Conservation (phyloP, 1,140 invertebrate genomes). For the Drosophila mayri region DNA sequence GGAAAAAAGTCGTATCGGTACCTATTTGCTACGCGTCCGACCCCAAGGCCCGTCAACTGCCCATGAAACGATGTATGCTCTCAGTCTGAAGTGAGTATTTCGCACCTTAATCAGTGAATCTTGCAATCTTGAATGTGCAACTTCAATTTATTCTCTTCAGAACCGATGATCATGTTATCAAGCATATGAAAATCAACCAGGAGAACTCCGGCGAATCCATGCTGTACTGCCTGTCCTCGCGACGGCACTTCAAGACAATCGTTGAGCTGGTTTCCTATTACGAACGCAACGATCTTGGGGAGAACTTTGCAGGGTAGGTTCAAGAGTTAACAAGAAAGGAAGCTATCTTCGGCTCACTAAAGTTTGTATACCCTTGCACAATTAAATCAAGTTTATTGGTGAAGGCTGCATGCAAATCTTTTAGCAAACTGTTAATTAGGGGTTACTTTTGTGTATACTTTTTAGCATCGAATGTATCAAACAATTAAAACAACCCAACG, state of each 20-base stretch:
- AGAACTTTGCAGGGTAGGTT: constrained; percentile 94
- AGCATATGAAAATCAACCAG: constrained; percentile 95
- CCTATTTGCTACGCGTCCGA: constrained; percentile 94
- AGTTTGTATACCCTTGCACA: no score
- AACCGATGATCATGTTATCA: constrained; percentile 85
- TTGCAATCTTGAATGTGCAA: not conserved
- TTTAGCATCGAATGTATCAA: no score
- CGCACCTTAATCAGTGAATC: not conserved
- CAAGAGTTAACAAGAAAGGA: not conserved
- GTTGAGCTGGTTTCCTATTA: constrained; percentile 96
- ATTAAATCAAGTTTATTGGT: not conserved
- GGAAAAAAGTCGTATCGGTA: constrained; percentile 92
- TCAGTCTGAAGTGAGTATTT: constrained; percentile 94
- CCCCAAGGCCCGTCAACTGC: constrained; percentile 87
- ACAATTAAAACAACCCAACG: no score
- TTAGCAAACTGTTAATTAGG: no score
- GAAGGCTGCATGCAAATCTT: not conserved
- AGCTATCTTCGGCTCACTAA: no score
- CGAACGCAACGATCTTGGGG: constrained; percentile 93
- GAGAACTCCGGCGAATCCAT: constrained; percentile 86
- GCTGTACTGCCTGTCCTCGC: constrained; percentile 93
- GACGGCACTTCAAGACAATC: constrained; percentile 95
- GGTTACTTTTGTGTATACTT: no score
- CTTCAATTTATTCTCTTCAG: constrained; percentile 8
- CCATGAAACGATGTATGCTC: constrained; percentile 92